Evolutionary conservation across 30 jellyfish, hydroid and myxozoan genomes (phyloP).

Genomic region (Clytia hemisphaerica): DNA sequence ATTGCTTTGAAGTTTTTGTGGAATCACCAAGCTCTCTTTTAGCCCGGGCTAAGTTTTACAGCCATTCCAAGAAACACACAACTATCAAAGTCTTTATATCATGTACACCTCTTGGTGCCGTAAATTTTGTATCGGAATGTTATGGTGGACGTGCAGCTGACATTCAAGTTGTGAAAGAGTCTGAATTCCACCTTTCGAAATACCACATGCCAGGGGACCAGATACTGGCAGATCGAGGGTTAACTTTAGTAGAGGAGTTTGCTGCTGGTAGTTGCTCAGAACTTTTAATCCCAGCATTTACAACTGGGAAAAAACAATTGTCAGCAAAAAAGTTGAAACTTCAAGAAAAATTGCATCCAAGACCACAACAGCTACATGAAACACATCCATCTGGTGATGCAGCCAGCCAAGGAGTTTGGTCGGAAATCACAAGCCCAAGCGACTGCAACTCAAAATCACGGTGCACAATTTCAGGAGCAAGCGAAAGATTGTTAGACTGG

Average conservation of each 20-base stretch:
- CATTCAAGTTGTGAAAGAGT: conserved; percentile 30
- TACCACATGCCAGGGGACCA: conserved; percentile 46
- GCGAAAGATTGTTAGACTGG: no score
- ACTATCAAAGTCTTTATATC: conserved; percentile 42
- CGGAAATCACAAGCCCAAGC: no score
- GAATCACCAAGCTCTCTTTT: conserved; percentile 42
- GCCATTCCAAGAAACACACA: conserved; percentile 35
- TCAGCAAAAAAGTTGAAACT: conserved; percentile 24
- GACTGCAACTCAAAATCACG: no score
- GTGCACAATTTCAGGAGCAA: no score
- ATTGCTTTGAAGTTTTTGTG: conserved; percentile 49
- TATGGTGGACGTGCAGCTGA: conserved; percentile 60
- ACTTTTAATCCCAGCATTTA: conserved; percentile 30
- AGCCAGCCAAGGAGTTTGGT: no score
- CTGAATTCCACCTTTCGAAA: conserved; percentile 22
- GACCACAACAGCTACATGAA: no score
- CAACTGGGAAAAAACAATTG: conserved; percentile 31
- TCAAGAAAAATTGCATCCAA: conserved; percentile 28
- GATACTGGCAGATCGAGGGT: conserved; percentile 37
- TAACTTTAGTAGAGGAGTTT: conserved; percentile 20
- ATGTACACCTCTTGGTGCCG: conserved; percentile 43
- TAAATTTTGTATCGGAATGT: conserved; percentile 26
- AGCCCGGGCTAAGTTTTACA: conserved; percentile 42
- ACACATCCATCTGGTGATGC: no score
- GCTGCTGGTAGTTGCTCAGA: conserved; percentile 34